These are phyloP conservation scores for Eilema griseolum DNA, from an alignment of 2,888 invertebrate genomes.

Conservation along the genomic window DNA sequence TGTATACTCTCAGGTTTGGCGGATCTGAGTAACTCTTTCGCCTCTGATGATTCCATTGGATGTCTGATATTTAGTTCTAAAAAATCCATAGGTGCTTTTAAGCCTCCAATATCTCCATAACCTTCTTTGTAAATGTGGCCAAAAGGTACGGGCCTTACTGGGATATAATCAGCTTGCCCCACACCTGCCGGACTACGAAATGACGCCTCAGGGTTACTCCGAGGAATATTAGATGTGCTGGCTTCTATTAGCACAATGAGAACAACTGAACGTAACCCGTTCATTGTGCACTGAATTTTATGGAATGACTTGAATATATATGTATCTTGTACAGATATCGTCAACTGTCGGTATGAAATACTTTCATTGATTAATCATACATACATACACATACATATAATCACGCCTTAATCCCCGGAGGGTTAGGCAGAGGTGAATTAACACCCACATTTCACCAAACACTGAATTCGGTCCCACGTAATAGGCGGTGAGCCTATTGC, in stretches of 20 bases:
- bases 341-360: conserved; percentile 29
- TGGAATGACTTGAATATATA: conserved; percentile 22
- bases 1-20: conserved; percentile 14
- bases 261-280: conserved; percentile 40
- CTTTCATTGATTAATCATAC: background rate
- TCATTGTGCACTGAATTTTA: conserved; percentile 45
- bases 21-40: conserved; percentile 27
- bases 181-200: background rate
- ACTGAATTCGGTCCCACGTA: no score
- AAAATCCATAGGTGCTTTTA: conserved; percentile 53
- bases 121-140: conserved; percentile 63
- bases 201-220: background rate
- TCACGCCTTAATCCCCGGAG: no score
- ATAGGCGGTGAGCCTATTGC: no score
- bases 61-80: conserved; percentile 46
- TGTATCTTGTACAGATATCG: conserved; percentile 21
- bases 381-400: no score
- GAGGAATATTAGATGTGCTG: conserved; percentile 16
- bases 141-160: conserved; percentile 56
- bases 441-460: no score
- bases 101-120: conserved; percentile 47
- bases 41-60: conserved; percentile 37
- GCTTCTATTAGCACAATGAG: conserved; percentile 43
- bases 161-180: background rate
- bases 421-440: no score